Evolutionary conservation across 2,797 vertebrate species (phyloP), one percentile per base, ranked within the genome.

Genomic region (Phrynocephalus guinanensis): DNA sequence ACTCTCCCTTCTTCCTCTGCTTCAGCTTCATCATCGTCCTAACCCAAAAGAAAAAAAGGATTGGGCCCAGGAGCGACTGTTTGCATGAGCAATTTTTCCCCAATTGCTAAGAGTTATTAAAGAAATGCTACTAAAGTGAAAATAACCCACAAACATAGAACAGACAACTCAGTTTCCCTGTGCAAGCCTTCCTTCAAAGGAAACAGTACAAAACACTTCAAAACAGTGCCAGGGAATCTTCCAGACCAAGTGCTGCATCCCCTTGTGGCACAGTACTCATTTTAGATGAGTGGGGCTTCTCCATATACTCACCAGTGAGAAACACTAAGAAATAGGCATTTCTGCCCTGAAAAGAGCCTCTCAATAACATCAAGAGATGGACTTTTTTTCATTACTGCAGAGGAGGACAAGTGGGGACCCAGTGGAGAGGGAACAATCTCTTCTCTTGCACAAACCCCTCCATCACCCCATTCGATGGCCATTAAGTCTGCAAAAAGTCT

Each of bases 1-100:
- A 98, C 96, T 79, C 87, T 95, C n/a, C 84, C 94, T 16, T 95
- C 95, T 7, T 96, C 95, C n/a, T 95, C 97, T 5, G 91, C 88
- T 20, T 95, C 95, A 9, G 48, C 95, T 0, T 97, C 97, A 48
- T 89, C 91, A 3, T 84, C 94, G 80, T 88, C 95, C 97, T 92
- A 89, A 1, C 84, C 86, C 82, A 93, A 79, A 52, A 89, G 86
- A 63, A 87, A 79, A 33, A 89, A 0, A 13, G 89, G 60, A 90
- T 5, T 56, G 70, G 73, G 66, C 85, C 48, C 28, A 78, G 24
- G 22, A 63, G 3, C 24, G 60, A 33, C 3, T 88, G 50, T n/a
- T n/a, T 71, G 2, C 10, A 70, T 60, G 33, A 11, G 44, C 11
- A 79, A 56, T 76, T 44, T 50, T n/a, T 3, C 38, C 38, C 38